A percentile compares a stretch with the other conserved stretches of the same genome.
phyloP scores from a whole-genome alignment of 1,140 invertebrate species.

The Matsumurasca onukii region DNA sequence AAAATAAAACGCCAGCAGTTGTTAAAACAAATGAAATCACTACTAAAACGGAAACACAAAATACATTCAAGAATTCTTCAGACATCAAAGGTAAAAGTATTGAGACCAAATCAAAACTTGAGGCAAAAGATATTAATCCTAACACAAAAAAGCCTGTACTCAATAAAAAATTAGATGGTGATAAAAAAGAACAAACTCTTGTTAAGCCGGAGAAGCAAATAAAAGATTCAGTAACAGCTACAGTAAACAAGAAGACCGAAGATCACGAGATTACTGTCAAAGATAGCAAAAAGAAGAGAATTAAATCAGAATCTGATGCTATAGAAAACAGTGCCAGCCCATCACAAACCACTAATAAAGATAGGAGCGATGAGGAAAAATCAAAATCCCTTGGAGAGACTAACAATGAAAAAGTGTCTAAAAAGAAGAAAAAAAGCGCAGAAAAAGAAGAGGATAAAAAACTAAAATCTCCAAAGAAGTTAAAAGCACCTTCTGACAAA shows the following conservation, averaged over 20 bases:
- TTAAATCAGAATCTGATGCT: slow-evolving; percentile 11
- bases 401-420: not conserved
- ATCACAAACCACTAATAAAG: not conserved
- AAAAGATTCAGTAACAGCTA: not conserved
- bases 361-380: not conserved
- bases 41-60: too few species aligned
- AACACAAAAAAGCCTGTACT: too few species aligned
- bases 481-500: not conserved
- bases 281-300: not conserved
- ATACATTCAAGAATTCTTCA: too few species aligned
- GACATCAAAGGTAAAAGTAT: too few species aligned
- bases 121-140: not conserved
- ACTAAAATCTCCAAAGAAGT: not conserved
- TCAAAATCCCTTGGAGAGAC: not conserved
- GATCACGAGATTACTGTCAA: not conserved
- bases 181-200: not conserved
- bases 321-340: not conserved
- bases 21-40: too few species aligned
- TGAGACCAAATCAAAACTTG: too few species aligned
- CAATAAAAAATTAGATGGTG: not conserved
- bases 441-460: slow-evolving; percentile 1
- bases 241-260: not conserved
- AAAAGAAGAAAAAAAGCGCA: slow-evolving; percentile 16
- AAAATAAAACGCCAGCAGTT: too few species aligned
- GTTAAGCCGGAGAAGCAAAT: not conserved